Evolutionary conservation across 2,888 invertebrate genomes (phyloP).

Genomic region (Erebia epiphron): DNA sequence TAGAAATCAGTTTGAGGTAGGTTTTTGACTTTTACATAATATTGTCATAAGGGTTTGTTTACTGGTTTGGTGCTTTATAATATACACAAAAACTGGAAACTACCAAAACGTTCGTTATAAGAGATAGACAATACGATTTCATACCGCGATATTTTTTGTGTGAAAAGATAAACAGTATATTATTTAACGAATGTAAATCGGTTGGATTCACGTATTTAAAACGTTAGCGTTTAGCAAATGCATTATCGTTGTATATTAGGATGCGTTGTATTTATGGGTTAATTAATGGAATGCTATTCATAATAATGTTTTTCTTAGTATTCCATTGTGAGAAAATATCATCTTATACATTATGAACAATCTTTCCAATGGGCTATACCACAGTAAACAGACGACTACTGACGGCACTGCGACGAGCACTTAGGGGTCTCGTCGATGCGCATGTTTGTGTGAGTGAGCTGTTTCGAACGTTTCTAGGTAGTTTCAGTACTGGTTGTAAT

Average conservation of each 20-base stretch:
- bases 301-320: slow-evolving; percentile 3
- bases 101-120: slow-evolving; percentile 21
- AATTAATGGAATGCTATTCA: neutral
- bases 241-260: slow-evolving; percentile 1
- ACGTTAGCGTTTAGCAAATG: no score
- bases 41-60: neutral
- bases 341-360: neutral
- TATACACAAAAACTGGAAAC: slow-evolving; percentile 18
- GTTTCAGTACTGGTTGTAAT: no score
- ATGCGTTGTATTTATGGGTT: slow-evolving; percentile 11
- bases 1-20: slow-evolving; percentile 1
- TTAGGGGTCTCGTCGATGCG: no score
- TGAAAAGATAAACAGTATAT: slow-evolving; percentile 19
- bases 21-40: neutral
- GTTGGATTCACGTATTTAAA: no score
- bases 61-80: slow-evolving; percentile 13
- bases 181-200: no score
- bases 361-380: slow-evolving; percentile 6
- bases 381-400: no score
- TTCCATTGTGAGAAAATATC: neutral
- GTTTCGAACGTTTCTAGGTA: no score
- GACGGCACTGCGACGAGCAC: no score
- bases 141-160: slow-evolving; percentile 27
- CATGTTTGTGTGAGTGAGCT: no score
- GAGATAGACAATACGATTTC: slow-evolving; percentile 14